Evolutionary conservation across 1,140 invertebrate species (phyloP).

Genomic region (Wiebesia pumilae): DNA sequence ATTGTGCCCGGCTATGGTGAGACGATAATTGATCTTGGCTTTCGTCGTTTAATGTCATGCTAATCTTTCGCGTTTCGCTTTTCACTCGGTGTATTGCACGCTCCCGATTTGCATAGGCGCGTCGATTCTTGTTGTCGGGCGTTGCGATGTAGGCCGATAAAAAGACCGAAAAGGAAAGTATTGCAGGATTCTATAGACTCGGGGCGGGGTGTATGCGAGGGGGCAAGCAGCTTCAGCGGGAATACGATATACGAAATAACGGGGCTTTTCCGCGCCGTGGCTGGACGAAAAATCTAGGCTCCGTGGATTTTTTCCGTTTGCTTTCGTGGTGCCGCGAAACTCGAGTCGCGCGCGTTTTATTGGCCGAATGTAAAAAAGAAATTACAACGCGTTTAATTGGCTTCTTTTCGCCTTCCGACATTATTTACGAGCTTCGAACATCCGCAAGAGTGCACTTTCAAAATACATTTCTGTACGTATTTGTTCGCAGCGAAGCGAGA

Average conservation of each 20-base stretch:
- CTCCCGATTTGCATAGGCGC: too few relatives aligned
- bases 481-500: neutral
- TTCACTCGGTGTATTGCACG: neutral
- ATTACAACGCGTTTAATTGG: neutral
- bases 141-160: conserved; percentile 22
- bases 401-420: neutral
- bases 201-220: too few relatives aligned
- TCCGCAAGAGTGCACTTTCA: neutral
- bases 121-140: neutral
- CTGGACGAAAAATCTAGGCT: neutral
- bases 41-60: conserved; percentile 7
- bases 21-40: conserved; percentile 27
- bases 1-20: neutral
- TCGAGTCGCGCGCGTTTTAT: neutral
- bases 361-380: neutral
- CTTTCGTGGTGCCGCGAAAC: neutral
- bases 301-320: neutral
- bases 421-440: neutral
- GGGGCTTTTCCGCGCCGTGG: neutral
- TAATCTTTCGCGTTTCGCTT: conserved; percentile 8
- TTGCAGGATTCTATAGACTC: conserved; percentile 29
- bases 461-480: neutral
- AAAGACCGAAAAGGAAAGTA: conserved; percentile 44
- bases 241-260: conserved; percentile 8
- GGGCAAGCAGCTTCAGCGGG: neutral